Evolutionary conservation across 2,113 vertebrate genomes (phyloP).

Genomic region (Amphilophus citrinellus): DNA sequence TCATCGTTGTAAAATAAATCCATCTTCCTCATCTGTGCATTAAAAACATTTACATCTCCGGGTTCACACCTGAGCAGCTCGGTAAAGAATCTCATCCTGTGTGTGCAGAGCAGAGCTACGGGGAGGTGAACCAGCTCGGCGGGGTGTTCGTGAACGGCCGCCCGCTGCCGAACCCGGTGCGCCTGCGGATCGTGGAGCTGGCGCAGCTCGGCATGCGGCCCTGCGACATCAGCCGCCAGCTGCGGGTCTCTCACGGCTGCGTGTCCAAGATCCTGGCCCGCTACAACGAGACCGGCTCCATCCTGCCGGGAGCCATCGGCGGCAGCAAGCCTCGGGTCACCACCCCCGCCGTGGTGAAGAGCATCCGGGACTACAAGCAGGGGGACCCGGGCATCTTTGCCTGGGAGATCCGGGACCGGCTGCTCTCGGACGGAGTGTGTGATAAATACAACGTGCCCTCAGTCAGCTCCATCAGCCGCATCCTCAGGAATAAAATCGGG

Average conservation of each 20-base stretch:
- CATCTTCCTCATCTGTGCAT: too few relatives aligned
- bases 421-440: conserved; percentile 91
- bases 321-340: conserved; percentile 94
- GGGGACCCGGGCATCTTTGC: conserved; percentile 94
- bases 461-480: conserved; percentile 94
- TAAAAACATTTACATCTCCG: too few relatives aligned
- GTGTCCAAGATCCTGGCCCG: conserved; percentile 84
- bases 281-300: conserved; percentile 93
- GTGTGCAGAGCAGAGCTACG: conserved; percentile 89
- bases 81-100: not conserved
- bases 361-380: conserved; percentile 92
- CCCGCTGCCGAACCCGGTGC: conserved; percentile 90
- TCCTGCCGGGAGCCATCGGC: conserved; percentile 92
- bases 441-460: conserved; percentile 96
- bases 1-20: too few relatives aligned
- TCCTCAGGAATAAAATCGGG: conserved; percentile 91
- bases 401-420: conserved; percentile 93
- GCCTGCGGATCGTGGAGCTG: conserved; percentile 91
- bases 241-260: conserved; percentile 49
- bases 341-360: conserved; percentile 91
- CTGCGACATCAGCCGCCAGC: conserved; percentile 92
- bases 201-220: conserved; percentile 93
- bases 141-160: conserved; percentile 94
- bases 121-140: conserved; percentile 93
- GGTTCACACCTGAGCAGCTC: not conserved